phyloP scores from a whole-genome alignment of 2,888 invertebrate species.

The Zhengitettix transpicula region DNA sequence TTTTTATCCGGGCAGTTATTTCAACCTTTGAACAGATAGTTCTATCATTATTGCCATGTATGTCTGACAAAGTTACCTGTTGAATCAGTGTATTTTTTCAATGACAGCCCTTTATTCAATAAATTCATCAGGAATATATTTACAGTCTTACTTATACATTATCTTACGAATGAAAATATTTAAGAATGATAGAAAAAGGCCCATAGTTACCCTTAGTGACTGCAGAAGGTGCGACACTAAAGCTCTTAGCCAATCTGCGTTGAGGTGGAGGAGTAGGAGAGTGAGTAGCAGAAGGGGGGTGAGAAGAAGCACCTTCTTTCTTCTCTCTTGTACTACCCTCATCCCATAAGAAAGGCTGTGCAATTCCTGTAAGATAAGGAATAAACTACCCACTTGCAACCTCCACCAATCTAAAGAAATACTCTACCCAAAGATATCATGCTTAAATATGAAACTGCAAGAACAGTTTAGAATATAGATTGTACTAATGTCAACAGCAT shows the following conservation, averaged over 20 bases:
- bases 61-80: no score
- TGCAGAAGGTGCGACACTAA: slow-evolving; percentile 68
- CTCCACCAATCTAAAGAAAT: slow-evolving; percentile 9
- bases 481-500: no score
- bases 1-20: no score
- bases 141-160: no score
- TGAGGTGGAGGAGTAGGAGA: slow-evolving; percentile 72
- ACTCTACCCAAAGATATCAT: slow-evolving; percentile 1
- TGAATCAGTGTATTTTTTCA: no score
- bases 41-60: no score
- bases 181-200: no score
- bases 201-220: slow-evolving; percentile 37
- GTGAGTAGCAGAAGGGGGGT: slow-evolving; percentile 31
- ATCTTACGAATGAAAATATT: no score
- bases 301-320: slow-evolving; percentile 19
- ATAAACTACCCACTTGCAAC: slow-evolving; percentile 13
- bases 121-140: no score
- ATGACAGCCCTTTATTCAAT: no score
- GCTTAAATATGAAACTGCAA: neutral
- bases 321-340: slow-evolving; percentile 27
- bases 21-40: no score
- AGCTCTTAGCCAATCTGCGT: slow-evolving; percentile 78
- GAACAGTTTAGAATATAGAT: no score
- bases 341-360: slow-evolving; percentile 32
- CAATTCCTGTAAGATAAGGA: slow-evolving; percentile 26